Evolutionary conservation across 2,113 vertebrate species (phyloP), one percentile per base, ranked within the genome.

Genomic region (Chascanopsetta lugubris): DNA sequence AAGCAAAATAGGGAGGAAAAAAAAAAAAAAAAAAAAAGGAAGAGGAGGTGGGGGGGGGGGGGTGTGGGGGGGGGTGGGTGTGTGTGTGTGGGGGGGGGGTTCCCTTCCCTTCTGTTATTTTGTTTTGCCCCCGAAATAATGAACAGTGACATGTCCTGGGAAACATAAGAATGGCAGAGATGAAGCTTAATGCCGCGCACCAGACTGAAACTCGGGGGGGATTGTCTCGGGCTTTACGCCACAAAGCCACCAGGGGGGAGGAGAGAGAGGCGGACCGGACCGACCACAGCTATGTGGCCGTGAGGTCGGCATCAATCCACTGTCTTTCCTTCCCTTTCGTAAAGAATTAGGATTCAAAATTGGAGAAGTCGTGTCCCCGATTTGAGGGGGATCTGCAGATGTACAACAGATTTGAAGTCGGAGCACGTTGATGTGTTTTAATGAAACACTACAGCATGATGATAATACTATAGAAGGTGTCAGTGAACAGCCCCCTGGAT

Each of bases 41-140:
- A n/a, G n/a, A n/a, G n/a, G n/a, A n/a, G n/a, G n/a, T n/a, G n/a
- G n/a, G n/a, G n/a, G n/a, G n/a, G n/a, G n/a, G n/a, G n/a, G n/a
- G n/a, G n/a, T n/a, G n/a, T n/a, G n/a, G n/a, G n/a, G n/a, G n/a
- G n/a, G n/a, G n/a, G n/a, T n/a, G n/a, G n/a, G n/a, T n/a, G n/a
- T n/a, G n/a, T n/a, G n/a, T n/a, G n/a, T n/a, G n/a, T n/a, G n/a
- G n/a, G n/a, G n/a, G n/a, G n/a, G 34, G 6, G 34, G 34, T 38
- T 38, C 4, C 34, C 40, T 27, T 4, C 4, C 20, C 6, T n/a
- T n/a, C n/a, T 11, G 22, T 1, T 47, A 42, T 47, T 48, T 59
- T 58, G 20, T 5, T 6, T 61, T 53, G n/a, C n/a, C n/a, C 13
- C 15, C 10, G 29, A 13, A 4, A 66, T 17, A 56, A 66, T 61